Conservation (phyloP, 1,140 invertebrate species). For the Eumeta japonica region DNA sequence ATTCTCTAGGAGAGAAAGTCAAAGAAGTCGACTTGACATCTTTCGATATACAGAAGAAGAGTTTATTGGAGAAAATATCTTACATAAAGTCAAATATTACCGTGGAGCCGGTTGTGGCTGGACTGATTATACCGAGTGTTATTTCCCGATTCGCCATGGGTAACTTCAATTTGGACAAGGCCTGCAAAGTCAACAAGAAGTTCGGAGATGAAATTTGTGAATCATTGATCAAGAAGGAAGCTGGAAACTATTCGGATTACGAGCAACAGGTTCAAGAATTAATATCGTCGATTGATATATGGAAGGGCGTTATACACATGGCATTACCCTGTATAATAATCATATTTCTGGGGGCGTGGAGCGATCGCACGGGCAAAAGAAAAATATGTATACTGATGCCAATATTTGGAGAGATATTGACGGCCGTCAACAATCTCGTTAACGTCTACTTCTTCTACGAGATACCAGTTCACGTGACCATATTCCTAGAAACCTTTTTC, state of each 20-base stretch:
- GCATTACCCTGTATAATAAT: conserved; percentile 60
- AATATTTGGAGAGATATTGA: conserved; percentile 75
- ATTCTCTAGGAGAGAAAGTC: too few relatives aligned
- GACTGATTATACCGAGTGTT: conserved; percentile 58
- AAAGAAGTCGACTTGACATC: too few relatives aligned
- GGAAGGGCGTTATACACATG: conserved; percentile 59
- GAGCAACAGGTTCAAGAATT: conserved; percentile 56
- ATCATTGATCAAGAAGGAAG: conserved; percentile 45
- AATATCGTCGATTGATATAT: conserved; percentile 58
- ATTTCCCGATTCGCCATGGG: conserved; percentile 56
- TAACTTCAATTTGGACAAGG: conserved; percentile 64
- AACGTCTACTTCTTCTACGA: conserved; percentile 77
- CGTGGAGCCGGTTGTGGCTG: conserved; percentile 59
- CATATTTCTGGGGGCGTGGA: conserved; percentile 63
- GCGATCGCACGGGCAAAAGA: conserved; percentile 69
- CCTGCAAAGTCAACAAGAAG: conserved; percentile 61
- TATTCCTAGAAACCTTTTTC: conserved; percentile 64
- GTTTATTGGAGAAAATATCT: too few relatives aligned
- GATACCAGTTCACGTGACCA: conserved; percentile 73
- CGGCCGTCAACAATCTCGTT: conserved; percentile 71
- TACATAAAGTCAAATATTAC: too few relatives aligned
- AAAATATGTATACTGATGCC: conserved; percentile 82
- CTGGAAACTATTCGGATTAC: conserved; percentile 39
- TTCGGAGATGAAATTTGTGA: conserved; percentile 57
- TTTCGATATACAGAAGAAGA: too few relatives aligned